A percentile compares a stretch with the other conserved stretches of the same genome.
phyloP scores from a whole-genome alignment of 2,888 invertebrate species.

The Acrobasis consociella region DNA sequence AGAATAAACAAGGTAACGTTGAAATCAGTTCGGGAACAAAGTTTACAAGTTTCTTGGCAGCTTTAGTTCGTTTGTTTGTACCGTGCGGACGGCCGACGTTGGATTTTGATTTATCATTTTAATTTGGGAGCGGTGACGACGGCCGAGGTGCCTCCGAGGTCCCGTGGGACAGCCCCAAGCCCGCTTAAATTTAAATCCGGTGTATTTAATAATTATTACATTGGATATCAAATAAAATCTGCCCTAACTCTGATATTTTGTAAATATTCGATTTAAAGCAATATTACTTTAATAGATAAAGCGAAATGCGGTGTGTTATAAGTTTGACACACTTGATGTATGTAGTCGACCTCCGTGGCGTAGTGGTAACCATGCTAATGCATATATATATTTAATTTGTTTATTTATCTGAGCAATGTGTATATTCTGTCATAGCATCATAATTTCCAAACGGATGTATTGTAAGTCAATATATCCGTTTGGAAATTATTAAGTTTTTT shows the following conservation, averaged over 20 bases:
- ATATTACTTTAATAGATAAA: no score
- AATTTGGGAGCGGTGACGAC: constrained; percentile 74
- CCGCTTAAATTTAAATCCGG: constrained; percentile 65
- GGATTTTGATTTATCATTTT: constrained; percentile 80
- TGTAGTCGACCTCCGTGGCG: no score
- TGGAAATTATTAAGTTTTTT: no score
- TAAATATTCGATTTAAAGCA: neutral
- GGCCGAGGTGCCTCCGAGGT: constrained; percentile 57
- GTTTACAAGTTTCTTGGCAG: constrained; percentile 39
- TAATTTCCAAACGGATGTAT: no score
- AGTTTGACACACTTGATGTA: no score
- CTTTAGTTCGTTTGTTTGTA: constrained; percentile 43
- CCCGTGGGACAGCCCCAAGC: constrained; percentile 57
- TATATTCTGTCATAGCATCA: no score
- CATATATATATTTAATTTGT: no score
- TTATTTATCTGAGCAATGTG: no score
- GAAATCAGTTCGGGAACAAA: constrained; percentile 37
- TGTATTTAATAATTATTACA: constrained; percentile 54
- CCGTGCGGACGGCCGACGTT: constrained; percentile 51
- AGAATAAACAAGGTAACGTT: constrained; percentile 36
- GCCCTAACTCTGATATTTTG: no score
- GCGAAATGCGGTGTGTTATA: no score
- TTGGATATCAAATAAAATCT: constrained; percentile 6
- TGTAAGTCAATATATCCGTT: no score
- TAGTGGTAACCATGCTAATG: no score